Evolutionary conservation across 2,888 invertebrate species (phyloP), one percentile per base, ranked within the genome.

Genomic region (Calameuta idolon): DNA sequence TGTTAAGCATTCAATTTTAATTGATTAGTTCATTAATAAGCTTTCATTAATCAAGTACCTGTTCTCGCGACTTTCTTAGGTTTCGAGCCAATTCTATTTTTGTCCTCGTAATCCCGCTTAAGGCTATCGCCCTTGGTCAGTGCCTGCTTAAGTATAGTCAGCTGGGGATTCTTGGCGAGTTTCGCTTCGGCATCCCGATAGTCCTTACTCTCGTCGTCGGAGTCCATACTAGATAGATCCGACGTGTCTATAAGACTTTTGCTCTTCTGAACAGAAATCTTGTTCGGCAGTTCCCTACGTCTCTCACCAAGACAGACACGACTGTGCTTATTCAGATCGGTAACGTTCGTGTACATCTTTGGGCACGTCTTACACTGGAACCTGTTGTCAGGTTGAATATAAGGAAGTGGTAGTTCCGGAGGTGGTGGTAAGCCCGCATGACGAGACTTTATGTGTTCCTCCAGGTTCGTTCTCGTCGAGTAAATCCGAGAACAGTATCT

Each of bases 131-230:
- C 87, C 79, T 90, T 90, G 4, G 89, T 91, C 30, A 91, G 83
- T 3, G 91, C 91, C 77, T 91, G 91, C 76, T 91, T 91, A 33
- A 91, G 85, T 77, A 91, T 91, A 15, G 91, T 91, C 30, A 91
- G 82, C 71, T 91, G 91, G 3, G 91, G 91, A 86, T 91, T 91
- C 75, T 92, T 92, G 0, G 91, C 91, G 55, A 90, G 84, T 83
- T 92, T 92, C n/a, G 92, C 91, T 83, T 93, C 92, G 15, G 93
- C 93, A 77, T 86, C 90, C 78, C 85, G 87, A 69, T 89, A 90
- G 81, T 90, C 90, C 79, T 88, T 90, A 35, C 85, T 85, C 33
- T 91, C 91, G 9, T 90, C 88, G 33, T 91, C 90, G 1, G 90
- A 89, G 31, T 90, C 91, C 4, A 85, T 80, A 77, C 89, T 90